phyloP scores from a whole-genome alignment of 1,140 invertebrate species.

The Pararge aegeria region DNA sequence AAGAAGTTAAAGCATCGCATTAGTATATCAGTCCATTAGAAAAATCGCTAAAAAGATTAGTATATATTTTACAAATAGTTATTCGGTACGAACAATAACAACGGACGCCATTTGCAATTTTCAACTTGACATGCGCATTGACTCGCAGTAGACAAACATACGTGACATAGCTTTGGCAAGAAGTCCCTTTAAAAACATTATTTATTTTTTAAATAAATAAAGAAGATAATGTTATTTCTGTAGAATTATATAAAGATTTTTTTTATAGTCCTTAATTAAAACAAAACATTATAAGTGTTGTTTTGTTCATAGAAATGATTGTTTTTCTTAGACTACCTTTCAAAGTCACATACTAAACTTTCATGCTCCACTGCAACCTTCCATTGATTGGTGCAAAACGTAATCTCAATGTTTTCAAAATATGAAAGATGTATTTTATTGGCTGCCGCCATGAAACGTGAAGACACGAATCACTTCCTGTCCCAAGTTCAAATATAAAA shows the following conservation, averaged over 20 bases:
- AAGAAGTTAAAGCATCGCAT: constrained; percentile 70
- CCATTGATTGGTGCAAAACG: constrained; percentile 55
- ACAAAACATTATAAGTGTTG: neutral
- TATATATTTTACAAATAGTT: constrained; percentile 80
- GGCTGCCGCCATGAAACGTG: constrained; percentile 64
- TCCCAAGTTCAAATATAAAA: constrained; percentile 21
- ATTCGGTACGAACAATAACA: constrained; percentile 81
- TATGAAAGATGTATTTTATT: constrained; percentile 46
- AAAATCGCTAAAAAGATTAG: constrained; percentile 77
- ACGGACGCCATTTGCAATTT: constrained; percentile 81
- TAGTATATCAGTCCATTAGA: constrained; percentile 72
- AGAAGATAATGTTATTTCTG: constrained; percentile 13
- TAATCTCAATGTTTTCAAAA: constrained; percentile 68
- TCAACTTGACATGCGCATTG: constrained; percentile 81
- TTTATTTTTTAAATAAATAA: constrained; percentile 8
- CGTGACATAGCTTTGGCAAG: constrained; percentile 55
- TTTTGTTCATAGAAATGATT: neutral
- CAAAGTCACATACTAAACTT: constrained; percentile 51
- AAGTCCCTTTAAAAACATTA: constrained; percentile 24
- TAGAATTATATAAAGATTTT: neutral
- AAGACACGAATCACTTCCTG: constrained; percentile 75
- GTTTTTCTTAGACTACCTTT: constrained; percentile 30
- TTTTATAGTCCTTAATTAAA: neutral
- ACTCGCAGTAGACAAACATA: constrained; percentile 72
- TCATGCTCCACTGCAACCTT: constrained; percentile 65